Conservation (phyloP, 2,113 vertebrate genomes). For the Benitochromis conjunctus region DNA sequence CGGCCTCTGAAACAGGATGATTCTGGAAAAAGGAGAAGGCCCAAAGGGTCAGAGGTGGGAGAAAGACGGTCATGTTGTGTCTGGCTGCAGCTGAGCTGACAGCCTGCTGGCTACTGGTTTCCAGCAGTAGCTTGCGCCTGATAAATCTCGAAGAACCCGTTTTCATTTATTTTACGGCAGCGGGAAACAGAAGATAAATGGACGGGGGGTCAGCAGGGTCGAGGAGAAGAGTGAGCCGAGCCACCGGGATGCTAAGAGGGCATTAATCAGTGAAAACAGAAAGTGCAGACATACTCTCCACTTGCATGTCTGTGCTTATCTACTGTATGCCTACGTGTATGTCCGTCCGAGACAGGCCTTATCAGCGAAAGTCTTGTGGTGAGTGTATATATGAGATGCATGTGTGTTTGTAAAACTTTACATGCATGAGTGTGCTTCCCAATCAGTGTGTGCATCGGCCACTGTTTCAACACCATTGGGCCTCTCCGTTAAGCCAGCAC, state of each 20-base stretch:
- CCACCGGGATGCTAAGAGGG: neutral
- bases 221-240: conserved; percentile 21
- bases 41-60: neutral
- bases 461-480: conserved; percentile 71
- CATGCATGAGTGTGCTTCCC: conserved; percentile 55
- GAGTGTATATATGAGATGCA: conserved; percentile 8
- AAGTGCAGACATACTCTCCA: neutral
- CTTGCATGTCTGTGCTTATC: neutral
- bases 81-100: neutral
- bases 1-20: conserved; percentile 86
- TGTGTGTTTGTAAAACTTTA: conserved; percentile 36
- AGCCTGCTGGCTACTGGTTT: neutral
- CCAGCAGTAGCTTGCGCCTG: neutral
- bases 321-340: conserved; percentile 3
- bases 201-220: conserved; percentile 25
- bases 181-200: conserved; percentile 8
- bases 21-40: conserved; percentile 64
- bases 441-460: conserved; percentile 62
- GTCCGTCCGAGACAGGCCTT: neutral
- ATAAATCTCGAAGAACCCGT: neutral
- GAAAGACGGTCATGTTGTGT: neutral
- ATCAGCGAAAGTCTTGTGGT: conserved; percentile 5
- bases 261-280: conserved; percentile 39
- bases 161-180: neutral
- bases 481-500: conserved; percentile 64